These are phyloP conservation scores for Melanotaenia pygmaea DNA, from an alignment of 2,797 vertebrate genomes.

Conservation along the genomic window DNA sequence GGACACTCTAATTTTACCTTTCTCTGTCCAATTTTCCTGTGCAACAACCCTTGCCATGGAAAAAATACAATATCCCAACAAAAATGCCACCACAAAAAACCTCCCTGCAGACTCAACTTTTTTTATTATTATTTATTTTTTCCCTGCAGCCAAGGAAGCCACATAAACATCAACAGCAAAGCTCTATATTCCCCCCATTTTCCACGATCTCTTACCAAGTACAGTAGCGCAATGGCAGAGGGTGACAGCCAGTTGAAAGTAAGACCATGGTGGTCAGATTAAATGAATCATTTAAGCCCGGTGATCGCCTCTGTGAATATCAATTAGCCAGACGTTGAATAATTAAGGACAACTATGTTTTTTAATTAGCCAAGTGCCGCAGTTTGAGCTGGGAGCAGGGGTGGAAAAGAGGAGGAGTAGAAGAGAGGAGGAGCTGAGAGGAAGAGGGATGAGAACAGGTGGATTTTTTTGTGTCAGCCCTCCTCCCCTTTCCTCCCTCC, in stretches of 20 bases:
- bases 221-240: slow-evolving; percentile 65
- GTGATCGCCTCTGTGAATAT: slow-evolving; percentile 83
- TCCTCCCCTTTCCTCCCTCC: slow-evolving; percentile 12
- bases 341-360: slow-evolving; percentile 88
- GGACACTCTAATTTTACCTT: slow-evolving; percentile 24
- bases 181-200: slow-evolving; percentile 25
- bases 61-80: background rate
- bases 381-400: slow-evolving; percentile 71
- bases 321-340: slow-evolving; percentile 88
- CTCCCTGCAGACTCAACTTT: slow-evolving; percentile 1
- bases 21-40: slow-evolving; percentile 34
- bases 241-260: slow-evolving; percentile 68
- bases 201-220: slow-evolving; percentile 50
- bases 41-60: slow-evolving; percentile 33
- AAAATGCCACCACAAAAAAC: slow-evolving; percentile 21
- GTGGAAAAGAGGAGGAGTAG: slow-evolving; percentile 16
- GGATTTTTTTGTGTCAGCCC: slow-evolving; percentile 73
- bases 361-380: slow-evolving; percentile 86
- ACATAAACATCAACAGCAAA: slow-evolving; percentile 35
- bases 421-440: slow-evolving; percentile 28
- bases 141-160: slow-evolving; percentile 29
- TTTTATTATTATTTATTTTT: background rate
- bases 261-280: slow-evolving; percentile 77
- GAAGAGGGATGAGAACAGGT: slow-evolving; percentile 61
- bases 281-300: slow-evolving; percentile 80